Conservation (phyloP, 2,113 vertebrate genomes). For the Etheostoma cragini region DNA sequence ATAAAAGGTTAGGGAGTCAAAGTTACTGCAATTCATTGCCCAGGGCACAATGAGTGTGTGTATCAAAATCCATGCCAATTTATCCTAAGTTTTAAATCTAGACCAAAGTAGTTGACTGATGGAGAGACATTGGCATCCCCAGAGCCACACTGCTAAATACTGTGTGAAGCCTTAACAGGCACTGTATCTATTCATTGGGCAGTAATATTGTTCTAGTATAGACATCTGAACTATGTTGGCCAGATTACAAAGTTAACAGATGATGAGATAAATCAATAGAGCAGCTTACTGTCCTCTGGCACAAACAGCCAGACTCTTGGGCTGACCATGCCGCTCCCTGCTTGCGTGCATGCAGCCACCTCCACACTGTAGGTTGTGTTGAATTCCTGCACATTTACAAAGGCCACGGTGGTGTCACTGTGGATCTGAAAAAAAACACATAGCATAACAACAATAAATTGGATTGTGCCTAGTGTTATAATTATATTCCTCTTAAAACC, state of each 20-base stretch:
- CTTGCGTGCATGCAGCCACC: slow-evolving; percentile 89
- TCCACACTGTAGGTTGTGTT: slow-evolving; percentile 89
- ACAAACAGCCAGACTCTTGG: slow-evolving; percentile 83
- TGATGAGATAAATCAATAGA: slow-evolving; percentile 49
- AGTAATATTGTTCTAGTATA: background rate
- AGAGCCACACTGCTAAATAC: too few relatives aligned
- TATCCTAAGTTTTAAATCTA: background rate
- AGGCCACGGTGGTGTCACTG: slow-evolving; percentile 65
- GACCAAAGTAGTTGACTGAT: background rate
- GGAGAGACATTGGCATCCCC: too few relatives aligned
- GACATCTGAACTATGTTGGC: background rate
- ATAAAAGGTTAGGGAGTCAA: too few relatives aligned
- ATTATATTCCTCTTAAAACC: background rate
- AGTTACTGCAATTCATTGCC: background rate
- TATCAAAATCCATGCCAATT: too few relatives aligned
- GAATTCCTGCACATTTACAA: slow-evolving; percentile 79
- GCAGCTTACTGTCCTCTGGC: slow-evolving; percentile 84
- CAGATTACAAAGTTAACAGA: slow-evolving; percentile 20
- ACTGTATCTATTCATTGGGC: background rate
- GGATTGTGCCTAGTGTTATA: background rate
- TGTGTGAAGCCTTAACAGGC: background rate
- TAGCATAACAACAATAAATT: slow-evolving; percentile 17
- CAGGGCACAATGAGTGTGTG: too few relatives aligned
- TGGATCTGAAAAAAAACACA: slow-evolving; percentile 73
- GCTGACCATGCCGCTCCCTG: slow-evolving; percentile 90